Evolutionary conservation across 2,797 vertebrate genomes (phyloP).

Genomic region (Takifugu rubripes): DNA sequence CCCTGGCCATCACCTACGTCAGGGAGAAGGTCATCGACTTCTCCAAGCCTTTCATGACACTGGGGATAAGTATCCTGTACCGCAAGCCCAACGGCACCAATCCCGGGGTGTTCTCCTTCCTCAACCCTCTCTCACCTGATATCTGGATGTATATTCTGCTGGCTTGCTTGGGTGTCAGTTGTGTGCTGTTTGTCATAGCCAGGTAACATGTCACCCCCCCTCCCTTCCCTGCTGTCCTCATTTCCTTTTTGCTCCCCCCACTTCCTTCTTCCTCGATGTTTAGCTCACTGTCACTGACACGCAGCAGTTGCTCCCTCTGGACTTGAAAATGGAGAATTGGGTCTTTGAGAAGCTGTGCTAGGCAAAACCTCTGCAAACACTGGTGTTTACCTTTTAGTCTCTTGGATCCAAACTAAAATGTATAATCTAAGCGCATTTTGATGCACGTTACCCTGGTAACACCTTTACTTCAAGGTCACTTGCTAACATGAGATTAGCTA

Average conservation of each 20-base stretch:
- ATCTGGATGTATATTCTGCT: slow-evolving; percentile 99
- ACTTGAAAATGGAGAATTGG: slow-evolving; percentile 13
- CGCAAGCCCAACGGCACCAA: slow-evolving; percentile 99
- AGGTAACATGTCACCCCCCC: slow-evolving; percentile 86
- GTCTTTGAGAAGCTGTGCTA: background rate
- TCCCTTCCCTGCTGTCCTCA: background rate
- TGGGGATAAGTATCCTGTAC: slow-evolving; percentile 99
- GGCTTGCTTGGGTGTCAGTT: slow-evolving; percentile 99
- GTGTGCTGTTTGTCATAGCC: slow-evolving; percentile 89
- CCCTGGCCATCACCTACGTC: slow-evolving; percentile 97
- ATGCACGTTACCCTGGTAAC: too few relatives aligned
- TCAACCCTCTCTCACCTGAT: slow-evolving; percentile 92
- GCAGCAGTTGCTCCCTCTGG: slow-evolving; percentile 27
- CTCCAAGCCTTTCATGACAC: slow-evolving; percentile 98
- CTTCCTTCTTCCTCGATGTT: slow-evolving; percentile 7
- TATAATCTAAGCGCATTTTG: too few relatives aligned
- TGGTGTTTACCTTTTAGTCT: too few relatives aligned
- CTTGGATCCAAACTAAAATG: too few relatives aligned
- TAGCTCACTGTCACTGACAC: slow-evolving; percentile 34
- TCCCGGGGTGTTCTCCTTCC: slow-evolving; percentile 94
- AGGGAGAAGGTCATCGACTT: slow-evolving; percentile 99
- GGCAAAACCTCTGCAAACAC: too few relatives aligned
- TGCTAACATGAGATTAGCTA: too few relatives aligned
- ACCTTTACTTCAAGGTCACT: slow-evolving; percentile 7
- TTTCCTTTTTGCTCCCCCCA: background rate